Evolutionary conservation across 2,113 vertebrate species (phyloP), one percentile per base, ranked within the genome.

Genomic region (Xiphias gladius): DNA sequence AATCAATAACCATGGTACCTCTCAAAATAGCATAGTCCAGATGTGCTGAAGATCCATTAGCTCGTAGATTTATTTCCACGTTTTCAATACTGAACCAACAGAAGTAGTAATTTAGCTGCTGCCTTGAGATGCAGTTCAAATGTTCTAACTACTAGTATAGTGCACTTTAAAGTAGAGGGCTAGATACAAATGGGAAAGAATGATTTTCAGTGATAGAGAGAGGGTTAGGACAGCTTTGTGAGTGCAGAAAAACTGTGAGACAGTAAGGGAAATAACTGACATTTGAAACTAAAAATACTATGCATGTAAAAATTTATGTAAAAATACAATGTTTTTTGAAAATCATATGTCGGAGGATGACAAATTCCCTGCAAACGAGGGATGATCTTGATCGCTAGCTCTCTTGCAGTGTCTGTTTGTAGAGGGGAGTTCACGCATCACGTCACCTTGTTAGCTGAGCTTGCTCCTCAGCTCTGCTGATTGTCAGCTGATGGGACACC

Each of bases 51-150:
- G 9, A 32, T 19, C 63, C 20, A 32, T 68, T 46, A 7, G 30
- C 57, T 65, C 35, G 46, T 41, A 30, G 63, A 59, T 67, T 28
- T 9, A 1, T 35, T 28, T 39, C 7, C 39, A 71, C 24, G 22
- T 61, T 68, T 28, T 58, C 19, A 12, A 12, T 72, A 19, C n/a
- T 35, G 20, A 46, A 28, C 26, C 17, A 28, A 12, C 16, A 32
- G 43, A 19, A 41, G 22, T 8, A 10, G 20, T 30, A 24, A 61
- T 72, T 9, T 26, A 63, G 35, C 52, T 62, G 41, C 26, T 20
- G 24, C 39, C 24, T 61, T 9, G 2, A 80, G 68, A 82, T 71
- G 68, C 41, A 12, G 46, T 70, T 78, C 13, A 73, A 81, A 48
- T 26, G 37, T 52, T 28, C 10, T 37, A 14, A 20, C 28, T 0